These are phyloP conservation scores for Amia ocellicauda DNA, from an alignment of 2,113 vertebrate genomes.

Conservation along the genomic window DNA sequence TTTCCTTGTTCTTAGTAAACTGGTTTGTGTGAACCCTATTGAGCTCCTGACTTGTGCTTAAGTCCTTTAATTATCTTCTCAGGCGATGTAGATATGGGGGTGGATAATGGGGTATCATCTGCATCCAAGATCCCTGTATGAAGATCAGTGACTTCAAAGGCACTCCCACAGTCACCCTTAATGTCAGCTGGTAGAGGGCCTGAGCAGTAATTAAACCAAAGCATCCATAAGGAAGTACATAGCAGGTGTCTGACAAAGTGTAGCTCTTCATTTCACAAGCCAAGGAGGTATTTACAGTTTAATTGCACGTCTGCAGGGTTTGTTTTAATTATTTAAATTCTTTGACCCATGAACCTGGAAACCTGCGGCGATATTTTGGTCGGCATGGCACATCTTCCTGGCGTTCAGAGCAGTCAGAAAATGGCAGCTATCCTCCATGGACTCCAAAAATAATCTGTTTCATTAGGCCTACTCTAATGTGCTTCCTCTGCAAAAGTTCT, in stretches of 20 bases:
- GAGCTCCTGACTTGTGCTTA: not conserved
- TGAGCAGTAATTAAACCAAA: conserved; percentile 9
- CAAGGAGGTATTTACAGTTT: not conserved
- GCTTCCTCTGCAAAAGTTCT: too few species aligned
- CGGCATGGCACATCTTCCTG: too few species aligned
- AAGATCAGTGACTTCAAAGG: not conserved
- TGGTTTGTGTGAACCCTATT: not conserved
- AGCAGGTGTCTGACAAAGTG: not conserved
- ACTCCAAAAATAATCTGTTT: too few species aligned
- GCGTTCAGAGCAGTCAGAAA: too few species aligned
- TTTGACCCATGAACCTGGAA: too few species aligned
- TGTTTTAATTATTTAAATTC: not conserved
- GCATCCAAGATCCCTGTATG: not conserved
- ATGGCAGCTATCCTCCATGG: too few species aligned
- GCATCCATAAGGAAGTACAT: not conserved
- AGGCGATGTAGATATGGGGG: not conserved
- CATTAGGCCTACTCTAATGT: too few species aligned
- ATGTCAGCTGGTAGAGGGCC: not conserved
- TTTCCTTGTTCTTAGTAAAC: too few species aligned
- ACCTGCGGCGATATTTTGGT: too few species aligned
- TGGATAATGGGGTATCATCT: conserved; percentile 8
- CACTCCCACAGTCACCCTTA: not conserved
- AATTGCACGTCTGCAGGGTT: not conserved
- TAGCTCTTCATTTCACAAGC: not conserved
- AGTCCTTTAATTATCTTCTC: conserved; percentile 14